Conservation (phyloP, 53 echinoderm and acorn worm genomes). For the Hippasteria phrygiana region DNA sequence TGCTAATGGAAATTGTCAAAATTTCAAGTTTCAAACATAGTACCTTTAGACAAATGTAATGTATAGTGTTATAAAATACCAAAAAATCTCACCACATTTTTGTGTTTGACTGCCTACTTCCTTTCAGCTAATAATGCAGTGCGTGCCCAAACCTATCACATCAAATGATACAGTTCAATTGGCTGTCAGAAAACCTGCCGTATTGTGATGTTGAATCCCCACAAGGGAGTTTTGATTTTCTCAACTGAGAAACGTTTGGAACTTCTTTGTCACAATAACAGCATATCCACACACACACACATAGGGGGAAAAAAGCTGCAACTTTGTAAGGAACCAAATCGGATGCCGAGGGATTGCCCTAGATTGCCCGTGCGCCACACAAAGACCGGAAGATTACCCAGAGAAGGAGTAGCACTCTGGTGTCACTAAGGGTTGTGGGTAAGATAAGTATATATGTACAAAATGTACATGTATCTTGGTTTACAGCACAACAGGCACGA, state of each 20-base stretch:
- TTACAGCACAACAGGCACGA: background rate
- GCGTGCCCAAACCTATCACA: conserved; percentile 15
- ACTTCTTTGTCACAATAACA: background rate
- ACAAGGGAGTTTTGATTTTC: conserved; percentile 25
- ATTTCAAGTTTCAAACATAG: no score
- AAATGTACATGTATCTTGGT: no score
- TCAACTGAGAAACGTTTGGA: background rate
- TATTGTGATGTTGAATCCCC: conserved; percentile 31
- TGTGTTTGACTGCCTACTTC: background rate
- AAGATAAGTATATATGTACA: background rate
- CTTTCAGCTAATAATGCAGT: background rate
- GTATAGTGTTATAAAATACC: no score
- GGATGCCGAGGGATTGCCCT: conserved; percentile 7
- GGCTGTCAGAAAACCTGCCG: conserved; percentile 5
- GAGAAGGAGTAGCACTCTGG: background rate
- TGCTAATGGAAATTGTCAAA: no score
- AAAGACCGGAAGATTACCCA: conserved; percentile 37
- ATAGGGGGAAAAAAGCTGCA: background rate
- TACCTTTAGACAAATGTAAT: no score
- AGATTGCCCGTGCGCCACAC: conserved; percentile 52
- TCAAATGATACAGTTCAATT: conserved; percentile 46
- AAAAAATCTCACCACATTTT: no score
- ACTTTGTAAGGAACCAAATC: background rate
- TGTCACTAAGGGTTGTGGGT: background rate
- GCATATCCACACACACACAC: conserved; percentile 50